phyloP scores from a whole-genome alignment of 2,113 vertebrate species.

The Daphoenositta chrysoptera region DNA sequence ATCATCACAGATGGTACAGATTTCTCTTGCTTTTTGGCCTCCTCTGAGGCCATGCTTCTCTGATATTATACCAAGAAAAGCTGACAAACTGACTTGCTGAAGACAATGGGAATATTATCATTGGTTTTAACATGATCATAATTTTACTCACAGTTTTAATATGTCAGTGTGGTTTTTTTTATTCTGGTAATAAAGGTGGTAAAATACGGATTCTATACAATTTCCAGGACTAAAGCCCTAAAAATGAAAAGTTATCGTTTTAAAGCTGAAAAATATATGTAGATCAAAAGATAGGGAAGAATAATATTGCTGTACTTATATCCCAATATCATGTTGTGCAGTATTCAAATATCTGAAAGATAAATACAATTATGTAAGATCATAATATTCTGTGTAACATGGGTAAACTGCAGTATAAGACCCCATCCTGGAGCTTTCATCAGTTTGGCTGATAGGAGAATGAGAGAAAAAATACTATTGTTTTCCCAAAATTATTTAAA shows the following conservation, averaged over 20 bases:
- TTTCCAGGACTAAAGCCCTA: background rate
- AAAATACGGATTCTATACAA: background rate
- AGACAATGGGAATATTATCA: background rate
- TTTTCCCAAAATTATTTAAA: background rate
- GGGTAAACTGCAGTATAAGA: background rate
- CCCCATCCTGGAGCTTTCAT: background rate
- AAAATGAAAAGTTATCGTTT: background rate
- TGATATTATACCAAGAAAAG: background rate
- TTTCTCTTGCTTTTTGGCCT: background rate
- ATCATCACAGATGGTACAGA: background rate
- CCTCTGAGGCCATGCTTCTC: background rate
- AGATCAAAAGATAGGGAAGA: background rate
- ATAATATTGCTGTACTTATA: background rate
- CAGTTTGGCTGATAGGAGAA: background rate
- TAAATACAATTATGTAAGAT: background rate
- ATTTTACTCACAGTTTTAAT: background rate
- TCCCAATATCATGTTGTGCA: background rate
- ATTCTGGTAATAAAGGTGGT: background rate
- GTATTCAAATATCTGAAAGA: background rate
- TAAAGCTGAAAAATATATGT: background rate
- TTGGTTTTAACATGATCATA: background rate
- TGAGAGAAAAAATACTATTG: background rate
- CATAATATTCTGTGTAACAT: background rate
- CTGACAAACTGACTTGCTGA: background rate
- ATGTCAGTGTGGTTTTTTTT: background rate